Conservation (phyloP, 2,888 invertebrate genomes). For the Polymixis lichenea region DNA sequence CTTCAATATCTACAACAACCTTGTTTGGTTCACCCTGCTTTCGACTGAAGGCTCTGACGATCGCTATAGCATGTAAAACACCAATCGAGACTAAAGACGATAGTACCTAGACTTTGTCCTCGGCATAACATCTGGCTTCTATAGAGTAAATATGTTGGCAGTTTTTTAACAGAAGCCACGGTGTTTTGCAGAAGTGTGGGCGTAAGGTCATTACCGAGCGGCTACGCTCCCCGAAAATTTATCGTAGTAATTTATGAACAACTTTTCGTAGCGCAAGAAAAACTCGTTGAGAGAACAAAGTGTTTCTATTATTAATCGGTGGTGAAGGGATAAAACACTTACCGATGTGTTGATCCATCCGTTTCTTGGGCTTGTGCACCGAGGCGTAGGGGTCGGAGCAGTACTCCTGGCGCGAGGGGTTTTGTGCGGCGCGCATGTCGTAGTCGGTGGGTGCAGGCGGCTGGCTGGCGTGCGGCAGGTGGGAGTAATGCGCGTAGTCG, state of each 20-base stretch:
- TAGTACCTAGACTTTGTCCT: background rate
- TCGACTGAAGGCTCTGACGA: background rate
- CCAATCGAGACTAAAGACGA: background rate
- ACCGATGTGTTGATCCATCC: constrained; percentile 97
- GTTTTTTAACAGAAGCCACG: constrained; percentile 23
- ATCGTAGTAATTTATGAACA: constrained; percentile 55
- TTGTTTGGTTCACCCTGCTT: background rate
- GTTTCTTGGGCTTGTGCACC: constrained; percentile 97
- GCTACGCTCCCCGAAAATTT: constrained; percentile 40
- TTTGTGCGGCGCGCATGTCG: constrained; percentile 93
- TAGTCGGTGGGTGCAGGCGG: constrained; percentile 86
- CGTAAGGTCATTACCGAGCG: constrained; percentile 46
- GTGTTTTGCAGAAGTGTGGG: constrained; percentile 40
- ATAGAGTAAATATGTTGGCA: constrained; percentile 16
- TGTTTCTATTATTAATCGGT: constrained; percentile 38
- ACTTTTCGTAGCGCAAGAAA: constrained; percentile 39
- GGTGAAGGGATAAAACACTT: constrained; percentile 68
- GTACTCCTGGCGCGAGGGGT: constrained; percentile 96
- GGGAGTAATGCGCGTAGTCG: constrained; percentile 96
- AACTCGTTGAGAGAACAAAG: constrained; percentile 20
- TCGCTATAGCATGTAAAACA: too few species aligned
- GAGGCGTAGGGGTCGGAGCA: constrained; percentile 97
- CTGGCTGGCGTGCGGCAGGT: constrained; percentile 90
- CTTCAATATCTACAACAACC: background rate
- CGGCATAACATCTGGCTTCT: background rate